Conservation (phyloP, 2,113 vertebrate species). For the Saguinus imperator region DNA sequence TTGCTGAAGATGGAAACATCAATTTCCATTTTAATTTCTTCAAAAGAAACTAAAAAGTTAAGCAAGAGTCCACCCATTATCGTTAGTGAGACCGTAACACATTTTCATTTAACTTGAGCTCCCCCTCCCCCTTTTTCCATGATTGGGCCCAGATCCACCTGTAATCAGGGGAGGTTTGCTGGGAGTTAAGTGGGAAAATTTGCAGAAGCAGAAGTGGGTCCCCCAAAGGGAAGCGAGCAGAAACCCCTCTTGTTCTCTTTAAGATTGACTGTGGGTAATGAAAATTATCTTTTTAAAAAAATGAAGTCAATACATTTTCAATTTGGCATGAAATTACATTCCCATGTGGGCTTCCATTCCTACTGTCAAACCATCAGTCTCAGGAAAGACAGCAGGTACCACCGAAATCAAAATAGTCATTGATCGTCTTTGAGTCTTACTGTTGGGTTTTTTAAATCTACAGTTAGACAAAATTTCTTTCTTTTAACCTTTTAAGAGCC, state of each 20-base stretch:
- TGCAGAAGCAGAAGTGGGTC: neutral
- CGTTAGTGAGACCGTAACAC: neutral
- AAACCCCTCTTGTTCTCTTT: neutral
- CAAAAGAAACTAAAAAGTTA: neutral
- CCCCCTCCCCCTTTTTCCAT: too few species aligned
- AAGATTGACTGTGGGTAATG: neutral
- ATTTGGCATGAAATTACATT: neutral
- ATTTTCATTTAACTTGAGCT: neutral
- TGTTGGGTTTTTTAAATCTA: neutral
- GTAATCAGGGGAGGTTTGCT: neutral
- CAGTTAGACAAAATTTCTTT: neutral
- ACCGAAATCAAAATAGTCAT: neutral
- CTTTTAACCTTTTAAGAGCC: neutral
- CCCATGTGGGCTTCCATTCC: neutral
- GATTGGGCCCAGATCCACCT: neutral
- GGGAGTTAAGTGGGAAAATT: too few species aligned
- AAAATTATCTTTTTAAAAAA: neutral
- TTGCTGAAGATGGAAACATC: neutral
- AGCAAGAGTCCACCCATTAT: neutral
- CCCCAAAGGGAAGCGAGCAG: neutral
- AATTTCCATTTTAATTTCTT: neutral
- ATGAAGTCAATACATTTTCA: neutral
- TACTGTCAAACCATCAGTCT: neutral
- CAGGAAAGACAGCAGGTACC: neutral
- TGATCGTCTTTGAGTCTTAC: neutral